Percentiles rank a stretch among this genome's conserved stretches.
Evolutionary conservation across 2,113 vertebrate species (phyloP).

Genomic region (Zeus faber): DNA sequence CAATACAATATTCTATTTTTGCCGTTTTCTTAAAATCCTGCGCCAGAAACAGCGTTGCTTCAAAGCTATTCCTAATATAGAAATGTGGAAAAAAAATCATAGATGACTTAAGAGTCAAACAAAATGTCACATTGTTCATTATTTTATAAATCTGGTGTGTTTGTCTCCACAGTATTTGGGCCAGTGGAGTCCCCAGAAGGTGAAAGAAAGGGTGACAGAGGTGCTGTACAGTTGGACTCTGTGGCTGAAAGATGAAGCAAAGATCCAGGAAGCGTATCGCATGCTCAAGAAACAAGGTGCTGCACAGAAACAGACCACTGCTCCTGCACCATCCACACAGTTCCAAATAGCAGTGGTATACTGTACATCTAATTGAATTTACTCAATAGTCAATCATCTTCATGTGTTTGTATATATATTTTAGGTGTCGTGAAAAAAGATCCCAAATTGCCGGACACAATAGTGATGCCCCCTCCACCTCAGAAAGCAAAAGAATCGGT

Average conservation of each 20-base stretch:
- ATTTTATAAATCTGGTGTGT: neutral
- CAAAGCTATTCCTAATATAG: too few relatives aligned
- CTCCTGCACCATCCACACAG: neutral
- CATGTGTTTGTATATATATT: neutral
- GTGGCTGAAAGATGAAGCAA: constrained; percentile 88
- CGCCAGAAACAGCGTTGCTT: too few relatives aligned
- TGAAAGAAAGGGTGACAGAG: constrained; percentile 83
- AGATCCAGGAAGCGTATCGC: constrained; percentile 87
- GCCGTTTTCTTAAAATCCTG: too few relatives aligned
- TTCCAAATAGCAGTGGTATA: neutral
- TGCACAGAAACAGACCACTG: neutral
- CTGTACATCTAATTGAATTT: neutral
- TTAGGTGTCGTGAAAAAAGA: constrained; percentile 88
- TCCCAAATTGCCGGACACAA: constrained; percentile 78
- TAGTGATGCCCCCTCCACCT: constrained; percentile 82
- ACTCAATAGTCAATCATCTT: neutral
- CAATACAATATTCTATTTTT: too few relatives aligned
- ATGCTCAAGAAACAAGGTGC: constrained; percentile 96
- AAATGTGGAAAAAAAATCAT: neutral
- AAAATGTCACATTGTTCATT: too few relatives aligned
- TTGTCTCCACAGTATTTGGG: constrained; percentile 80
- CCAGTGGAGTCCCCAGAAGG: constrained; percentile 78
- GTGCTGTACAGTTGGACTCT: constrained; percentile 89
- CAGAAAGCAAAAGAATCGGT: constrained; percentile 81
- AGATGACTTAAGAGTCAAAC: too few relatives aligned